Conservation (phyloP, 1,140 invertebrate species). For the Grapholita molesta region DNA sequence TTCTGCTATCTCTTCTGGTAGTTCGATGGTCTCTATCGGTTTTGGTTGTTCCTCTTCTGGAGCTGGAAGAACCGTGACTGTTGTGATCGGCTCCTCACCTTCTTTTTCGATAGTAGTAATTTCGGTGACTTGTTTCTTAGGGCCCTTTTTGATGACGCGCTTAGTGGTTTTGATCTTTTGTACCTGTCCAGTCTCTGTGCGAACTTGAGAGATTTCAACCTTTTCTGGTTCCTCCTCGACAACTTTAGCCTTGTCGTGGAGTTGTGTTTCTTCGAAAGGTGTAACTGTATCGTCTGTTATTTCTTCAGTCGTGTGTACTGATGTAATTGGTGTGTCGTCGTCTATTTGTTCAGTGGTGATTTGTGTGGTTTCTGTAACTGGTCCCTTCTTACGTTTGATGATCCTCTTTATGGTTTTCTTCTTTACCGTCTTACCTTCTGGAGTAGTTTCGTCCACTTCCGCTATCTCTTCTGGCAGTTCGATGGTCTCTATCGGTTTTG, state of each 20-base stretch:
- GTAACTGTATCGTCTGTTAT: conserved; percentile 27
- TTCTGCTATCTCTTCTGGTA: conserved; percentile 28
- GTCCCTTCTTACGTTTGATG: conserved; percentile 42
- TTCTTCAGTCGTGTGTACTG: conserved; percentile 33
- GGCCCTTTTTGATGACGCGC: conserved; percentile 38
- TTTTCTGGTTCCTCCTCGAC: conserved; percentile 61
- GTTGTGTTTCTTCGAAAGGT: background rate
- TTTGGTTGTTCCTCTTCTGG: conserved; percentile 18
- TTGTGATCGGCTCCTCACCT: conserved; percentile 49
- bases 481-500: conserved; percentile 41
- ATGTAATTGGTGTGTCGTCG: background rate
- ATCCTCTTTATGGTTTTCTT: conserved; percentile 38
- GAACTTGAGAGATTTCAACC: conserved; percentile 26
- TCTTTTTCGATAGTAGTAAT: conserved; percentile 43
- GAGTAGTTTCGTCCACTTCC: conserved; percentile 18
- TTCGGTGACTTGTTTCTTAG: conserved; percentile 46
- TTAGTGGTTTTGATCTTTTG: conserved; percentile 61
- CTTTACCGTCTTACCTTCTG: conserved; percentile 25
- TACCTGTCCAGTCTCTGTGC: conserved; percentile 55
- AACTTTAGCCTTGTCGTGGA: conserved; percentile 19
- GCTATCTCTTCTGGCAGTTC: conserved; percentile 38
- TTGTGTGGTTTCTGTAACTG: conserved; percentile 47
- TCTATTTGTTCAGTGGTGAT: conserved; percentile 56
- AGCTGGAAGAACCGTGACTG: conserved; percentile 29
- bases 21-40: background rate